A percentile compares a stretch with the other conserved stretches of the same genome.
Conservation (phyloP, 2,888 invertebrate genomes). For the Steinernema carpocapsae region DNA sequence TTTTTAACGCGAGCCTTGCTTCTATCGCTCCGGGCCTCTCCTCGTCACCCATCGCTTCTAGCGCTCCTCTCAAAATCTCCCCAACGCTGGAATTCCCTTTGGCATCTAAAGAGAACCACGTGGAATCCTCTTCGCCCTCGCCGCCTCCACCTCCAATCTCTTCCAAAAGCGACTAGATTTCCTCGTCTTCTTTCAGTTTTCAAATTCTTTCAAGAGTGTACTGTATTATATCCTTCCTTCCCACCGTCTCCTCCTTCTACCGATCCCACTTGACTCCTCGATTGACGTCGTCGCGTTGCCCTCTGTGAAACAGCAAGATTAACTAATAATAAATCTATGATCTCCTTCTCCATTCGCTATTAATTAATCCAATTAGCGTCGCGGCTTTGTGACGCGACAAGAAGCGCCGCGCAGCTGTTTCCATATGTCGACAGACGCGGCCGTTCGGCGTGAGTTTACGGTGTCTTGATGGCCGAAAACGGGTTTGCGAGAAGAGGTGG, state of each 20-base stretch:
- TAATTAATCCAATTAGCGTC: conserved; percentile 34
- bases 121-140: conserved; percentile 4
- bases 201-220: neutral
- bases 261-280: no score
- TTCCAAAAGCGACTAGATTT: conserved; percentile 18
- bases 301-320: conserved; percentile 10
- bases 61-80: neutral
- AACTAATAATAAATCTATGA: conserved; percentile 33
- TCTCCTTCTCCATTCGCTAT: conserved; percentile 4
- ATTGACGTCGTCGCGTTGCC: no score
- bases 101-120: neutral
- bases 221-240: conserved; percentile 18
- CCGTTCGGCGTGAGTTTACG: conserved; percentile 32
- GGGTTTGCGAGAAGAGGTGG: neutral
- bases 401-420: conserved; percentile 29
- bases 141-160: conserved; percentile 28
- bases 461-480: conserved; percentile 23
- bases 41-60: neutral
- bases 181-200: no score
- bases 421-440: conserved; percentile 34
- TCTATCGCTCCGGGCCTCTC: conserved; percentile 7
- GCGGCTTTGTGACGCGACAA: conserved; percentile 29
- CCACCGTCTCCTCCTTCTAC: neutral
- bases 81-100: neutral
- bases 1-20: conserved; percentile 18